Base-by-base conservation (phyloP, 2,797 vertebrate genomes). In the Kryptopterus vitreolus region DNA sequence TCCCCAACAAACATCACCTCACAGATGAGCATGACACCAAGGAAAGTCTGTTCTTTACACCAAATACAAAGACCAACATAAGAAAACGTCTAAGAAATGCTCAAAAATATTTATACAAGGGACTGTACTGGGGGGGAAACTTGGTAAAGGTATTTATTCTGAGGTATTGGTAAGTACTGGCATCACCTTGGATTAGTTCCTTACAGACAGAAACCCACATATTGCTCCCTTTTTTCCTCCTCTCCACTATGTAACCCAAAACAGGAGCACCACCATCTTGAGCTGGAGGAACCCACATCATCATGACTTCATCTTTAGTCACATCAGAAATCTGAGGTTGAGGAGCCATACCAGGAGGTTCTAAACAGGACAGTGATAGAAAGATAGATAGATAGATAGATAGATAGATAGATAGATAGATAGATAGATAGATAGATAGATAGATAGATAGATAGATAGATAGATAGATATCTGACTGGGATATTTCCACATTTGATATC, bases 151-250 rank as follows among this genome's bases (percentile, higher is more conserved):
- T 62, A 62, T 20, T 20, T 62, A 22, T 11, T 22, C 55, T 18
- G 20, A 65, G 38, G 20, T 35, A 22, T 9, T 11, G 10, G n/a
- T n/a, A 43, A 66, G 12, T 3, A 46, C 12, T 1, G 12, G 5
- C 22, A 43, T 66, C 48, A 68, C 65, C 65, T 48, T 68, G 65
- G 15, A 68, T 68, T 68, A 68, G 38, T 24, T 46, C 65, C 35
- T 46, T 46, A 65, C 88, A 92, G 81, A 91, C 59, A 31, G 89
- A 86, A 50, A 93, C 81, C 92, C 89, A 94, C 79, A 92, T 84
- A 50, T 52, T 92, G 83, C 88, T 89, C 29, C 90, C 90, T 86
- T 93, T 93, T 85, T 93, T 94, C 80, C 85, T 93, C 78, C 87
- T 88, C 83, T 93, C 89, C 53, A 89, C 85, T 77, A 89, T 31